Conservation (phyloP, 2,888 invertebrate species). For the Eilema griseolum region DNA sequence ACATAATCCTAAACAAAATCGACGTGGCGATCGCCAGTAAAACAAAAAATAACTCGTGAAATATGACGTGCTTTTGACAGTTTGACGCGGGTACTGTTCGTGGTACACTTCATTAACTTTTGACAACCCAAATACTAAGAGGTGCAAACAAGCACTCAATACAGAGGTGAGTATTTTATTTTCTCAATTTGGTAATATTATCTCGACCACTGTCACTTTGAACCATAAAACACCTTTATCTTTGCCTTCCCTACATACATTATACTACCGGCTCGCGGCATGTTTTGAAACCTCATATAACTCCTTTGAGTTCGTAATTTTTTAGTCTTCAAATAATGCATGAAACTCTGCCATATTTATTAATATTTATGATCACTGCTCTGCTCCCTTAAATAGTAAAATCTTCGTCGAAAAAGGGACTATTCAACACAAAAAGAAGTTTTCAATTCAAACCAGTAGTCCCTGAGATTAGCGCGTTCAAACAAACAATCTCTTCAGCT, state of each 20-base stretch:
- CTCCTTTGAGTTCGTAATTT: too few species aligned
- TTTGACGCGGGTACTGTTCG: constrained; percentile 82
- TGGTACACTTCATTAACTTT: constrained; percentile 80
- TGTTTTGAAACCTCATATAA: too few species aligned
- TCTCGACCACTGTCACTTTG: background rate
- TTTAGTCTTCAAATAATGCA: too few species aligned
- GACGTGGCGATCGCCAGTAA: constrained; percentile 68
- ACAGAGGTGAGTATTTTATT: constrained; percentile 37
- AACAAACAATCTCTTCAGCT: too few species aligned
- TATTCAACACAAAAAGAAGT: too few species aligned
- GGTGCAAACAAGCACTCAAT: constrained; percentile 51
- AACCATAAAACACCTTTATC: background rate
- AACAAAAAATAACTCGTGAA: constrained; percentile 71
- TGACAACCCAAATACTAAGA: constrained; percentile 63
- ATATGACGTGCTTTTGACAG: constrained; percentile 83
- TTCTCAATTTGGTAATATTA: background rate
- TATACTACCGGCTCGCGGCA: background rate
- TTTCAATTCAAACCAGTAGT: too few species aligned
- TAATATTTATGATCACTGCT: too few species aligned
- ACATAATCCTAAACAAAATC: constrained; percentile 67
- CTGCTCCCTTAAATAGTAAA: too few species aligned
- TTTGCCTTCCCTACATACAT: background rate
- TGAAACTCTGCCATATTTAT: too few species aligned
- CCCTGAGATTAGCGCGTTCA: too few species aligned
- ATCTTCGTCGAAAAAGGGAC: too few species aligned